Evolutionary conservation across 2,888 invertebrate species (phyloP).

Genomic region (Acholoe squamosa): DNA sequence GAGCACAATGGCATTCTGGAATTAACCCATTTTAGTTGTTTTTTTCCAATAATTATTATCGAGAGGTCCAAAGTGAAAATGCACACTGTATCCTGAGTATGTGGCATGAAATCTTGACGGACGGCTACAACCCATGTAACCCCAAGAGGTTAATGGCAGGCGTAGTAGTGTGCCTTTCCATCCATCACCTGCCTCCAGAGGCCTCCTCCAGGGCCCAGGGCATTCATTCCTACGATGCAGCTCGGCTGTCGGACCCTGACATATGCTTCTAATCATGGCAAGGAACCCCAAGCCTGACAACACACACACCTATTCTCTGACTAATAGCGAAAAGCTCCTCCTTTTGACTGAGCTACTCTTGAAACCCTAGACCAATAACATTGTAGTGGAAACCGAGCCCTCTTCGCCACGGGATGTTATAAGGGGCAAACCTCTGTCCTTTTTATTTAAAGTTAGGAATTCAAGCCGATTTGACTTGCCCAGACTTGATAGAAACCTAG

Average conservation of each 20-base stretch:
- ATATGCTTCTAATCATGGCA: constrained; percentile 27
- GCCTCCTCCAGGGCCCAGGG: background rate
- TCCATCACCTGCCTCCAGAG: background rate
- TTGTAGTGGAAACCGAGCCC: background rate
- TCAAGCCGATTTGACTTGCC: no score
- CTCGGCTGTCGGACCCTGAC: background rate
- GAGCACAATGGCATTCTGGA: no score
- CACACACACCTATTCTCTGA: constrained; percentile 7
- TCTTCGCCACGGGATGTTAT: background rate
- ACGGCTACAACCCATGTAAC: background rate
- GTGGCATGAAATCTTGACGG: constrained; percentile 15
- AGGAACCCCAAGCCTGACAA: background rate
- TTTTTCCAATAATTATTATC: no score
- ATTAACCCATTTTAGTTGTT: no score
- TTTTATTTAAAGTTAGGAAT: background rate
- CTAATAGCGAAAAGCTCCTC: background rate
- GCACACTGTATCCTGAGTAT: background rate
- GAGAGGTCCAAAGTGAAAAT: no score
- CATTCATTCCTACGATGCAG: background rate
- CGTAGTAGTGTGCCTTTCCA: background rate
- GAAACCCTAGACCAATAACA: background rate
- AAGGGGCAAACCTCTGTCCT: background rate
- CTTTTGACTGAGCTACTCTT: background rate
- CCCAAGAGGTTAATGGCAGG: constrained; percentile 1
- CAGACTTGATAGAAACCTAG: no score